Conservation (phyloP, 1,140 invertebrate species). For the Lucilia cuprina region DNA sequence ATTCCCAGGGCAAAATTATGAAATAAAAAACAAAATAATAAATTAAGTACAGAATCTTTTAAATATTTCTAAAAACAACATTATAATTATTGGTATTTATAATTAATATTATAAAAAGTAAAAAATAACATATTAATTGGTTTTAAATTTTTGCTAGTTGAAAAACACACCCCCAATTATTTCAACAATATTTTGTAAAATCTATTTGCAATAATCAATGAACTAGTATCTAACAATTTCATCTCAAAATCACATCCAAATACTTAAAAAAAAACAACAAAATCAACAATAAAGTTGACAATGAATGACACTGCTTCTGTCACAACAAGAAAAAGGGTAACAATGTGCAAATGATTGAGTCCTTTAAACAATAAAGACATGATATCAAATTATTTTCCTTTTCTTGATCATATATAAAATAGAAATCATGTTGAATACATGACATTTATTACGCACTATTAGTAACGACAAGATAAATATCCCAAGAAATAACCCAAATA, state of each 20-base stretch:
- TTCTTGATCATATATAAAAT: neutral
- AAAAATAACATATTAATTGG: no score
- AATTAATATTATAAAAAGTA: neutral
- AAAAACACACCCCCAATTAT: neutral
- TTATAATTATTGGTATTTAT: neutral
- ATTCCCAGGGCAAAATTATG: neutral
- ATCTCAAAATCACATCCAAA: neutral
- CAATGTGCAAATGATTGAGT: neutral
- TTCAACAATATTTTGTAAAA: neutral
- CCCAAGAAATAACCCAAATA: neutral
- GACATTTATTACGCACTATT: constrained; percentile 17
- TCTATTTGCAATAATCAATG: neutral
- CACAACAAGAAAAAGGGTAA: neutral
- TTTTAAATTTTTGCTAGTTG: no score
- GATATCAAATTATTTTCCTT: neutral
- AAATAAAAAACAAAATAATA: neutral
- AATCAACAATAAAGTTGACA: neutral
- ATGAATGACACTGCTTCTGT: neutral
- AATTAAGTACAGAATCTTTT: neutral
- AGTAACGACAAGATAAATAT: neutral
- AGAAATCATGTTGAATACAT: neutral
- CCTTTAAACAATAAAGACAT: neutral
- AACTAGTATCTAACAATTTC: neutral
- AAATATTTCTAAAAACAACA: neutral
- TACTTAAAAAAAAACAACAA: no score